Evolutionary conservation across 2,797 vertebrate species (phyloP), one percentile per base, ranked within the genome.

Genomic region (Coreius guichenoti): DNA sequence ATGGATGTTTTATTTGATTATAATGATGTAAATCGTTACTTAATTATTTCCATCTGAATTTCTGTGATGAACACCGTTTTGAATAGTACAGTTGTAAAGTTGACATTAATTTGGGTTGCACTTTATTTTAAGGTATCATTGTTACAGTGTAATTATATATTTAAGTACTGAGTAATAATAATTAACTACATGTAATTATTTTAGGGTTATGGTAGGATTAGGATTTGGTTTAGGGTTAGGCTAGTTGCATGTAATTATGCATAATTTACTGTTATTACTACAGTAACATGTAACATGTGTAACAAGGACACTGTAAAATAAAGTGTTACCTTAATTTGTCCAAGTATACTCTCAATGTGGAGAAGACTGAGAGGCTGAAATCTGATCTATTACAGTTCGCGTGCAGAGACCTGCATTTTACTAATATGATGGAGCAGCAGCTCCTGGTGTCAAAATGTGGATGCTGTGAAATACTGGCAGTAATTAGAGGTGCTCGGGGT

Each of bases 401-500:
- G 56, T 65, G 4, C n/a, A 36, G 56, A 74, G 56, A 9, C 33
- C 36, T 77, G 73, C 12, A 76, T 63, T 31, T 65, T 36, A 90
- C 86, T 78, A 7, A 81, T 82, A 83, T 91, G 91, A 93, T 91
- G 91, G 89, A 93, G 93, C 89, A 91, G 90, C 90, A 93, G 88
- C 87, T 92, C 90, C 87, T 91, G 77, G 92, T 93, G 94, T 94
- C 93, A 94, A 89, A 92, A 93, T 92, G 91, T 69, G 92, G 80
- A 90, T 92, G 86, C 90, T 82, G 90, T 95, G 94, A 96, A 95
- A 94, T 95, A 95, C 93, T 92, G 92, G 90, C 91, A 93, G 92
- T 95, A 93, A 95, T 95, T 94, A 95, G 92, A 94, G 93, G 92
- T 92, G 90, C 82, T 87, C 86, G 91, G 95, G 63, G 95, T 95